Percentiles rank a stretch among this genome's conserved stretches.
phyloP scores from a whole-genome alignment of 2,113 vertebrate genomes.

The Burhinus bistriatus region DNA sequence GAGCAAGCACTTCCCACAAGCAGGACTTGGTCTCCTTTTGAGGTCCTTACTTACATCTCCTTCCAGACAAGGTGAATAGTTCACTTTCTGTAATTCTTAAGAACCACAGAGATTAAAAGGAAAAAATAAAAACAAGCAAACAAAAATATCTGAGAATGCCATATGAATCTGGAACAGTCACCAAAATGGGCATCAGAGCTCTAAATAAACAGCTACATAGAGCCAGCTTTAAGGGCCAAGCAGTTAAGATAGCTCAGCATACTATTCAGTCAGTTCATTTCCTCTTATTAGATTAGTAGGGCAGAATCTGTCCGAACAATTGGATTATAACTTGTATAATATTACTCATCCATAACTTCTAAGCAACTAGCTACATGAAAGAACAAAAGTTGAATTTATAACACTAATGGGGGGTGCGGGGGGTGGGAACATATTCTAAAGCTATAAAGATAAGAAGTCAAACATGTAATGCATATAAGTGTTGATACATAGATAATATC shows the following conservation, averaged over 20 bases:
- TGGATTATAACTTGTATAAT: not conserved
- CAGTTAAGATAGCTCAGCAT: not conserved
- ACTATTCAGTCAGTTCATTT: not conserved
- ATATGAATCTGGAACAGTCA: not conserved
- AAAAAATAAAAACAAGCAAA: not conserved
- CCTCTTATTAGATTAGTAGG: not conserved
- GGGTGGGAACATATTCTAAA: not conserved
- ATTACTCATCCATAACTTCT: not conserved
- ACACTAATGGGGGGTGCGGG: not conserved
- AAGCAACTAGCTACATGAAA: not conserved
- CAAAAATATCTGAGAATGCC: not conserved
- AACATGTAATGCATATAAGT: not conserved
- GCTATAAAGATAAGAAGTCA: not conserved
- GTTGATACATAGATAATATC: not conserved
- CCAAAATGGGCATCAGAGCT: not conserved
- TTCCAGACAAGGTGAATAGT: not conserved
- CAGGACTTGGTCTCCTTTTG: not conserved
- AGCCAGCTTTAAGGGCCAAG: not conserved
- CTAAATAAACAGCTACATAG: not conserved
- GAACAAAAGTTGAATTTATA: not conserved
- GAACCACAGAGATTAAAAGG: not conserved
- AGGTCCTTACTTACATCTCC: not conserved
- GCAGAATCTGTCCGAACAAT: not conserved
- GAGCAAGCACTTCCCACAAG: not conserved
- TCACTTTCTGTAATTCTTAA: not conserved